These are phyloP conservation scores for Pseudochaenichthys georgianus DNA, from an alignment of 2,797 vertebrate species.

Conservation along the genomic window DNA sequence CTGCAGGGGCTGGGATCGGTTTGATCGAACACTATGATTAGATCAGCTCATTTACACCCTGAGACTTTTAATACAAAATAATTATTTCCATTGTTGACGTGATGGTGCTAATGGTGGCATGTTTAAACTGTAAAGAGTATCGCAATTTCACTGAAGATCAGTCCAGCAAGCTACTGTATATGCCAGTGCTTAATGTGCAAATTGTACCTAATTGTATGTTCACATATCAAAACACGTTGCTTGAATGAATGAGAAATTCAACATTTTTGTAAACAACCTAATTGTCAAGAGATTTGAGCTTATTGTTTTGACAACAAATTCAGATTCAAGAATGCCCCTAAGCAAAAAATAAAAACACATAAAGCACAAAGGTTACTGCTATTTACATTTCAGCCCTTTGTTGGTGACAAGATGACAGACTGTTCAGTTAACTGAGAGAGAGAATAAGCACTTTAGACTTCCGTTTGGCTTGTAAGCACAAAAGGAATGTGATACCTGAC, in stretches of 20 bases:
- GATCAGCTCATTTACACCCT: too few relatives aligned
- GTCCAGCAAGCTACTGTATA: not conserved
- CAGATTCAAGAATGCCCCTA: too few relatives aligned
- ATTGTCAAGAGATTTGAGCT: not conserved
- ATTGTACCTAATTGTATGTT: not conserved
- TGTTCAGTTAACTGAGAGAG: slow-evolving; percentile 51
- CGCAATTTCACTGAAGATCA: not conserved
- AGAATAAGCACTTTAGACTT: slow-evolving; percentile 41
- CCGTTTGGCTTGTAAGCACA: slow-evolving; percentile 41
- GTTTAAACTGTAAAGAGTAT: not conserved
- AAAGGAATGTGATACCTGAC: slow-evolving; percentile 51
- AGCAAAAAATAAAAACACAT: too few relatives aligned
- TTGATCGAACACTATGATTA: too few relatives aligned
- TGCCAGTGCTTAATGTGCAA: not conserved
- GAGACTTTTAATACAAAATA: too few relatives aligned
- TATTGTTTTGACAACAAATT: too few relatives aligned
- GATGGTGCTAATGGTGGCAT: not conserved
- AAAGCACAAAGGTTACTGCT: slow-evolving; percentile 15
- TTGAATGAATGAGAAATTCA: not conserved
- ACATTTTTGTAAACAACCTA: not conserved
- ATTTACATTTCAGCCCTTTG: slow-evolving; percentile 27
- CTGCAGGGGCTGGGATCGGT: too few relatives aligned
- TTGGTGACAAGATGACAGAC: slow-evolving; percentile 26
- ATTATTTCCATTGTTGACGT: not conserved
- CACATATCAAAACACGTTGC: too few relatives aligned